A percentile compares a stretch with the other conserved stretches of the same genome.
Conservation (phyloP, 2,113 vertebrate species). For the Carassius auratus region DNA sequence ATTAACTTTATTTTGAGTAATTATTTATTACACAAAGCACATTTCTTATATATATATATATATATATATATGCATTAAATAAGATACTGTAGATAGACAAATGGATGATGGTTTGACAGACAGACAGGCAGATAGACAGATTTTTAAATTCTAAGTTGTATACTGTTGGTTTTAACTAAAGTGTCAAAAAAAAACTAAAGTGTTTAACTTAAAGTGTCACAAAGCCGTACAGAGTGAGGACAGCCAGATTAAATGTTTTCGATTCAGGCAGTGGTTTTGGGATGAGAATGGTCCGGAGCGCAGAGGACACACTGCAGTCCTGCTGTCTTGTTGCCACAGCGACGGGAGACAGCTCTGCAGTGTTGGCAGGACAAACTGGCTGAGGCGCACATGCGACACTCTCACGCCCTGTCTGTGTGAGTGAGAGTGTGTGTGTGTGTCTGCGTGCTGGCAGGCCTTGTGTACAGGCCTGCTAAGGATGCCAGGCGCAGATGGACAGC, state of each 20-base stretch:
- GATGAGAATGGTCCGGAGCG: slow-evolving; percentile 32
- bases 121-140: too few relatives aligned
- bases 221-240: not conserved
- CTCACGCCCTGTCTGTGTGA: slow-evolving; percentile 39
- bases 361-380: slow-evolving; percentile 48
- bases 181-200: not conserved
- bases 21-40: too few relatives aligned
- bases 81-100: not conserved
- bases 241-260: slow-evolving; percentile 4
- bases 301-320: slow-evolving; percentile 47
- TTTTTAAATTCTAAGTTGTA: not conserved
- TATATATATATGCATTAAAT: too few relatives aligned
- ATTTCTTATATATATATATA: too few relatives aligned
- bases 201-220: not conserved
- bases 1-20: too few relatives aligned
- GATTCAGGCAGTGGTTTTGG: slow-evolving; percentile 15
- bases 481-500: slow-evolving; percentile 49
- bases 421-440: slow-evolving; percentile 22
- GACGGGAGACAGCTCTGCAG: slow-evolving; percentile 56
- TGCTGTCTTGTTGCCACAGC: slow-evolving; percentile 55
- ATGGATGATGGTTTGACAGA: not conserved
- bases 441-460: slow-evolving; percentile 18
- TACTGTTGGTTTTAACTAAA: not conserved
- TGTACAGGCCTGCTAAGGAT: slow-evolving; percentile 34
- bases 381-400: slow-evolving; percentile 41